Conservation (phyloP, 2,888 invertebrate genomes). For the Tetragnatha montana region DNA sequence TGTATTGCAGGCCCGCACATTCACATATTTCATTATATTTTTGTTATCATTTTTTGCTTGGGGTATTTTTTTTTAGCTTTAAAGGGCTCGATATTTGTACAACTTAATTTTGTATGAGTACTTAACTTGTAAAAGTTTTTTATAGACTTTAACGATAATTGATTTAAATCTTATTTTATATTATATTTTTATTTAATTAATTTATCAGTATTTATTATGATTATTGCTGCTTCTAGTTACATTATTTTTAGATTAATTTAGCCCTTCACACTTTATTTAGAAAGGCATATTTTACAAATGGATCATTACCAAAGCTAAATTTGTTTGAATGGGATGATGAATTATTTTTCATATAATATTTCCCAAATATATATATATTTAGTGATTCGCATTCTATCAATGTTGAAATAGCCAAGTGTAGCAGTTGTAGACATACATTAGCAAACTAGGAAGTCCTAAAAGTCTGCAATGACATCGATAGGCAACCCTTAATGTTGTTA, state of each 20-base stretch:
- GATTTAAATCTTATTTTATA: neutral
- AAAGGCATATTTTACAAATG: neutral
- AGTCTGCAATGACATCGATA: conserved; percentile 53
- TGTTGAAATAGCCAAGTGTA: conserved; percentile 29
- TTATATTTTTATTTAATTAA: neutral
- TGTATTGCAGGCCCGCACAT: conserved; percentile 31
- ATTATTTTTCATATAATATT: conserved; percentile 19
- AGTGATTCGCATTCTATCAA: conserved; percentile 20
- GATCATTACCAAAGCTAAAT: neutral
- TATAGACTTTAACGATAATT: neutral
- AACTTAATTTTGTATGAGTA: neutral
- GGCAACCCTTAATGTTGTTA: conserved; percentile 56
- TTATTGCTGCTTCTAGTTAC: neutral
- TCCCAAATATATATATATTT: conserved; percentile 29
- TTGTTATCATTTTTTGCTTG: too few species aligned
- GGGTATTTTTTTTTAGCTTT: neutral
- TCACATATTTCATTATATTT: neutral
- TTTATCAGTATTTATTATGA: neutral
- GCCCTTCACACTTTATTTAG: neutral
- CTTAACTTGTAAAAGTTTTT: too few species aligned
- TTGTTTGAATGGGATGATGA: neutral
- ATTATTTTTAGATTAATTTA: neutral
- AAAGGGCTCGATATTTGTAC: neutral
- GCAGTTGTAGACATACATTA: conserved; percentile 13
- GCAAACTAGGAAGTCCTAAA: conserved; percentile 27